A percentile compares a stretch with the other conserved stretches of the same genome.
phyloP scores from a whole-genome alignment of 2,113 vertebrate species.

The Micromys minutus region DNA sequence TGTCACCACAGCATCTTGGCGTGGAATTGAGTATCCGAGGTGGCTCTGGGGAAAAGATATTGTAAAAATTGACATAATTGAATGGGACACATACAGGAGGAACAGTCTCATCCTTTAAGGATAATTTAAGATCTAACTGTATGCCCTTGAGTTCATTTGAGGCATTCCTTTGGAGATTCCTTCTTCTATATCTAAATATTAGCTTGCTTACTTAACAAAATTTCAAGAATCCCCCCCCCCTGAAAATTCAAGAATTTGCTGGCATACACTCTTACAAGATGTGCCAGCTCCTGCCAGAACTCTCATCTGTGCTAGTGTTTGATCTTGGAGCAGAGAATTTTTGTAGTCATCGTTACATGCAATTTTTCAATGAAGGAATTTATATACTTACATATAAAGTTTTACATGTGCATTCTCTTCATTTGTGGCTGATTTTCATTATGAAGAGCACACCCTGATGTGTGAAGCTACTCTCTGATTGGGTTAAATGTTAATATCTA shows the following conservation, averaged over 20 bases:
- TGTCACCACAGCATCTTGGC: slow-evolving; percentile 39
- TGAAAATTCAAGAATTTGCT: not conserved
- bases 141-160: not conserved
- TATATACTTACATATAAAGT: not conserved
- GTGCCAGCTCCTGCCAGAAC: not conserved
- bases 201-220: not conserved
- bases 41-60: not conserved
- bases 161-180: not conserved
- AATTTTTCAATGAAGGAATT: not conserved
- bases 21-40: slow-evolving; percentile 47
- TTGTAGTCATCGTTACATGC: not conserved
- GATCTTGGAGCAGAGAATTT: not conserved
- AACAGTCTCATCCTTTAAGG: not conserved
- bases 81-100: not conserved
- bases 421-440: not conserved
- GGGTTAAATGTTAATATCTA: not conserved
- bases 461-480: not conserved
- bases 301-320: rapidly evolving
- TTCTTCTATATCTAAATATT: not conserved
- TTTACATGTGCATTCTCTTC: not conserved
- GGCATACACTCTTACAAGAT: not conserved
- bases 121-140: not conserved
- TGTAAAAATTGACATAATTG: not conserved
- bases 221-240: no score
- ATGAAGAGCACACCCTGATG: not conserved